Percentiles rank a stretch among this genome's conserved stretches.
These are phyloP conservation scores for Oreochromis mossambicus DNA, from an alignment of 2,797 vertebrate genomes.

Conservation along the genomic window DNA sequence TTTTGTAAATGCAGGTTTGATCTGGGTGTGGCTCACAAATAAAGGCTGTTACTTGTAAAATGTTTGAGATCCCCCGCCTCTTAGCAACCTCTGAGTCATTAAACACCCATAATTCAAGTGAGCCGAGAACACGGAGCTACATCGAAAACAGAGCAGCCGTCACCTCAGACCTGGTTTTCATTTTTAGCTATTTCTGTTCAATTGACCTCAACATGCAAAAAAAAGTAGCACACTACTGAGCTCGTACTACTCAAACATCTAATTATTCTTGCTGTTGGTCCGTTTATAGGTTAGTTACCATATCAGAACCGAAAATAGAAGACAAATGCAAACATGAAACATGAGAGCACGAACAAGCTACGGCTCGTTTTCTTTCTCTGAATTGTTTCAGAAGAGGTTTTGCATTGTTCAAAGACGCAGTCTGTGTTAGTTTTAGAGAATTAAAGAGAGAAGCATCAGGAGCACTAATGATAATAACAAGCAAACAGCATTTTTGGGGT, in stretches of 20 bases:
- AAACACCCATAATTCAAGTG: conserved; percentile 1
- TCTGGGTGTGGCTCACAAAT: background rate
- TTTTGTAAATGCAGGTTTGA: background rate
- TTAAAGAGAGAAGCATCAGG: background rate
- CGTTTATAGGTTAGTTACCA: background rate
- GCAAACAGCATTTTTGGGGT: background rate
- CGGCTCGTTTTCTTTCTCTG: background rate
- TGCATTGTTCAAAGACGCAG: background rate
- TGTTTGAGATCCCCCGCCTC: background rate
- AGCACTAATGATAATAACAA: background rate
- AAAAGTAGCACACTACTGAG: background rate
- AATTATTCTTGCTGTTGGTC: background rate
- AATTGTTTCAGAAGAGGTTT: background rate
- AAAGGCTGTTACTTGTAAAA: background rate
- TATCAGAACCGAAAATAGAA: conserved; percentile 6
- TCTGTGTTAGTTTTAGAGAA: background rate
- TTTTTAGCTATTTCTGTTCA: conserved; percentile 1
- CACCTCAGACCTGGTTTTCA: background rate
- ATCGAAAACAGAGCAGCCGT: background rate
- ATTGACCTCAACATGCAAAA: background rate
- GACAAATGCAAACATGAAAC: conserved; percentile 8
- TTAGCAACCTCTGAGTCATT: background rate
- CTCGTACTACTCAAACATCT: background rate
- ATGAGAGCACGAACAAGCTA: background rate
- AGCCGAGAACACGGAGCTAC: background rate